Evolutionary conservation across 1,140 invertebrate species (phyloP), one percentile per base, ranked within the genome.

Genomic region (Asobara japonica): DNA sequence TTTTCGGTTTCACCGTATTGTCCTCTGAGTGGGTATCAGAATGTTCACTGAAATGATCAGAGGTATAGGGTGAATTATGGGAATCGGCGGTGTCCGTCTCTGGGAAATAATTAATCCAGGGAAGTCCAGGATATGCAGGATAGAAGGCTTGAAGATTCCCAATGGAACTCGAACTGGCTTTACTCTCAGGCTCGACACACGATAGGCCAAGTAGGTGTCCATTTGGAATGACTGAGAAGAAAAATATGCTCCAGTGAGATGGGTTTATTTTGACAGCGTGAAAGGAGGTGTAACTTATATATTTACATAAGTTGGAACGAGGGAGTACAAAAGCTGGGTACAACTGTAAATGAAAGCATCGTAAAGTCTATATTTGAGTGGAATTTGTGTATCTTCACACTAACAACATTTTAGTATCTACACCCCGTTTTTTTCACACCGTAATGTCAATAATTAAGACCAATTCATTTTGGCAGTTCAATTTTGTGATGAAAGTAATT

Each of bases 1-100:
- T 86, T 0, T 73, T 75, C 0, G 83, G 75, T 65, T 84, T 85
- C 30, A 82, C 83, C 3, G 80, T 76, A 7, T 72, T 45, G 30
- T 71, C 51, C 31, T 76, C 18, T 0, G 51, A 22, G 48, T 29
- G 38, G 20, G 13, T 22, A 60, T 64, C 65, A 73, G 61, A 51
- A 64, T 71, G 30, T 67, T 74, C 30, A 31, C 60, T 41, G 11
- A 25, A 30, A 70, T 69, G 33, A 51, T 76, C 51, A 61, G 67
- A 16, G 65, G 65, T 65, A 45, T 16, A 45, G 18, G 7, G n/a
- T 45, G 66, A 65, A 45, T 16, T 30, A 61, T 67, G 66, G 2
- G 11, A 31, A 33, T 72, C 29, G 11, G 51, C 20, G 22, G n/a
- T n/a, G n/a, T 45, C 65, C 7, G 33, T 20, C 25, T 72, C 74